Evolutionary conservation across 2,797 vertebrate species (phyloP).

Genomic region (Anguilla obscura): DNA sequence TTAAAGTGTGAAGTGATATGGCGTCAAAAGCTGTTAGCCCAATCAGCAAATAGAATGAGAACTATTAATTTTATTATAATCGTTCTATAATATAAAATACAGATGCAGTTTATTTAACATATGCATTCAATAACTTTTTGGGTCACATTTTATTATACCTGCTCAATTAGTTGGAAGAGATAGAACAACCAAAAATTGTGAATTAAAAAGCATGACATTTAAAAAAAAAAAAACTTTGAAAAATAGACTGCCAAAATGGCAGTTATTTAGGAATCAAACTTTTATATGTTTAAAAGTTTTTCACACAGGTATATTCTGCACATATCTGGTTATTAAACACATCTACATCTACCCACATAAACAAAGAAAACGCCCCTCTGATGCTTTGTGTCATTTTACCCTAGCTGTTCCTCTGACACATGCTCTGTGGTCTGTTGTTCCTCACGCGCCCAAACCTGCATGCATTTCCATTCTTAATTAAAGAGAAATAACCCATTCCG

Average conservation of each 20-base stretch:
- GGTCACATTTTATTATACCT: not conserved
- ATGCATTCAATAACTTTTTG: not conserved
- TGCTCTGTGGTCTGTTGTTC: not conserved
- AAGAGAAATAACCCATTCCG: not conserved
- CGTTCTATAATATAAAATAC: not conserved
- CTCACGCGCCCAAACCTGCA: conserved; percentile 8
- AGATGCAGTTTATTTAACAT: not conserved
- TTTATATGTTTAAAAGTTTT: too few relatives aligned
- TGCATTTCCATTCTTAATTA: conserved; percentile 11
- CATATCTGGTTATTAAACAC: not conserved
- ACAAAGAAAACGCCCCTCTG: conserved; percentile 13
- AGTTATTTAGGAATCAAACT: not conserved
- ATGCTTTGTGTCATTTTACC: not conserved
- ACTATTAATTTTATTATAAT: too few relatives aligned
- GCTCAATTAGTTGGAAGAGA: not conserved
- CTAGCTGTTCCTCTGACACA: not conserved
- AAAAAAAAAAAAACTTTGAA: not conserved
- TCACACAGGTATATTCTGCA: not conserved
- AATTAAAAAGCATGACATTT: not conserved
- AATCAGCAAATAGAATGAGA: too few relatives aligned
- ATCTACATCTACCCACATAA: not conserved
- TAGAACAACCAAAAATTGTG: too few relatives aligned
- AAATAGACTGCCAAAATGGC: not conserved
- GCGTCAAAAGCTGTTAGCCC: too few relatives aligned
- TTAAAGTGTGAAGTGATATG: too few relatives aligned